Evolutionary conservation across 1,140 invertebrate genomes (phyloP).

Genomic region (Mya arenaria): DNA sequence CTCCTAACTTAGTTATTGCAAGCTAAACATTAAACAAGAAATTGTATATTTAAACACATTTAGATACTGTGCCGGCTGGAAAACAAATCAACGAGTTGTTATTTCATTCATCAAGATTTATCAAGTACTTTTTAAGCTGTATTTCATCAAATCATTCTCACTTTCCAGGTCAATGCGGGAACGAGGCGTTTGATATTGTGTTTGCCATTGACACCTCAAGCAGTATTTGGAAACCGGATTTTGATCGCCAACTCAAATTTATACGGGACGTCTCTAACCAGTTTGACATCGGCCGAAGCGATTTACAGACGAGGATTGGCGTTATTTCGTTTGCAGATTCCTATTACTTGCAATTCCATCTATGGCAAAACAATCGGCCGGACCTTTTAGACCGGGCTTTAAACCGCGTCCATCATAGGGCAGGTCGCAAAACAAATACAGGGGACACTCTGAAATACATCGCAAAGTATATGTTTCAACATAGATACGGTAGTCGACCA

Average conservation of each 20-base stretch:
- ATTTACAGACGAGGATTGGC: constrained; percentile 56
- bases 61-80: no score
- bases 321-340: constrained; percentile 60
- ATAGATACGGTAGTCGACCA: constrained; percentile 48
- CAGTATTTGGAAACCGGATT: constrained; percentile 71
- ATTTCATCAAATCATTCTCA: no score
- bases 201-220: constrained; percentile 73
- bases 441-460: constrained; percentile 34
- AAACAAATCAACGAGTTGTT: no score
- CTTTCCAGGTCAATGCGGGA: constrained; percentile 1
- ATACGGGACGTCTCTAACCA: constrained; percentile 59
- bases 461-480: constrained; percentile 58
- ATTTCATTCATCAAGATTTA: no score
- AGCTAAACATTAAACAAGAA: no score
- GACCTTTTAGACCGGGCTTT: constrained; percentile 47
- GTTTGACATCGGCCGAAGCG: constrained; percentile 63
- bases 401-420: constrained; percentile 54
- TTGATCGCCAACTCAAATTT: constrained; percentile 66
- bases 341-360: constrained; percentile 60
- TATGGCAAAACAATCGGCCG: constrained; percentile 52
- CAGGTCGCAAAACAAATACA: constrained; percentile 38
- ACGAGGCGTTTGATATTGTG: constrained; percentile 62
- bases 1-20: no score
- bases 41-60: no score
- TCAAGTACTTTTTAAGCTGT: no score